phyloP scores from a whole-genome alignment of 2,113 vertebrate genomes.

The Heliornis fulica region DNA sequence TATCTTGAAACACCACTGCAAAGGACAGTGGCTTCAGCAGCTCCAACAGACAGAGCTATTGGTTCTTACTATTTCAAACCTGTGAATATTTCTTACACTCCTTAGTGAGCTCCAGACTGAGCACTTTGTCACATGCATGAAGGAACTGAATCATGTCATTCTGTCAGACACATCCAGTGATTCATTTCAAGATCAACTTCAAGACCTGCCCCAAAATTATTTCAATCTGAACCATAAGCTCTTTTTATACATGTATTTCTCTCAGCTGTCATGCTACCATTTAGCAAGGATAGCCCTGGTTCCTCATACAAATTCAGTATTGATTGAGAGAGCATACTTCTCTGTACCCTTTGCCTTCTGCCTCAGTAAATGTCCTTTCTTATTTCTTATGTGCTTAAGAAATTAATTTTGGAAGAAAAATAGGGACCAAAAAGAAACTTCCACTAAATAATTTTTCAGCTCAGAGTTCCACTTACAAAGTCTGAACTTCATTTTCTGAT shows the following conservation, averaged over 20 bases:
- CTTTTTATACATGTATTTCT: not conserved
- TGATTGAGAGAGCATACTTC: not conserved
- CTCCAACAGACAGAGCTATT: not conserved
- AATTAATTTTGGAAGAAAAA: not conserved
- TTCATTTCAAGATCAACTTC: not conserved
- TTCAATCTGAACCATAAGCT: not conserved
- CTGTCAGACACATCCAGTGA: not conserved
- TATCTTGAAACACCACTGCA: not conserved
- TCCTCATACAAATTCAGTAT: not conserved
- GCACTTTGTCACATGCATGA: not conserved
- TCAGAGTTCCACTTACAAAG: not conserved
- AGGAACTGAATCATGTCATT: not conserved
- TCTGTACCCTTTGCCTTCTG: not conserved
- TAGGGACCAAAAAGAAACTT: not conserved
- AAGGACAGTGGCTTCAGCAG: not conserved
- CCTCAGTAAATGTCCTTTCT: not conserved
- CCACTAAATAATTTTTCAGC: conserved; percentile 12
- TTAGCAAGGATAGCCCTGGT: not conserved
- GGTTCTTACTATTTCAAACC: rapidly evolving
- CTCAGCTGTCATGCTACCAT: not conserved
- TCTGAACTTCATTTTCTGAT: not conserved
- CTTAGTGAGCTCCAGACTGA: not conserved
- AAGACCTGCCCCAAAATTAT: not conserved
- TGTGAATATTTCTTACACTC: not conserved
- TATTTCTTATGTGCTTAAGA: not conserved